Evolutionary conservation across 2,797 vertebrate genomes (phyloP).

Genomic region (Leucoraja ocellata): DNA sequence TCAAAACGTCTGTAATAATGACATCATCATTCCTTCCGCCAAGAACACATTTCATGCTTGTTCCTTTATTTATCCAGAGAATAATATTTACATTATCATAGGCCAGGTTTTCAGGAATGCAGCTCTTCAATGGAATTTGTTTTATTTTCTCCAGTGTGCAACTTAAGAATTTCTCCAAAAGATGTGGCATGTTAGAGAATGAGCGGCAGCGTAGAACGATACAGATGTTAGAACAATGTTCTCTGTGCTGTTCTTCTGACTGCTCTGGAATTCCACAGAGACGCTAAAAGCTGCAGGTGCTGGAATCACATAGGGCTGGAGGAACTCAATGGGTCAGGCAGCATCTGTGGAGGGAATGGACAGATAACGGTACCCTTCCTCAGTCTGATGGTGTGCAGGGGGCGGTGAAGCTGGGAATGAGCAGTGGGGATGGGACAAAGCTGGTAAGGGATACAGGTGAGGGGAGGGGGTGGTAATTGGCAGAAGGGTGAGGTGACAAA

Average conservation of each 20-base stretch:
- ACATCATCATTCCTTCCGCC: constrained; percentile 21
- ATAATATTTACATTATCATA: constrained; percentile 28
- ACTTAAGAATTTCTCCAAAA: background rate
- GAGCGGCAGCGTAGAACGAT: background rate
- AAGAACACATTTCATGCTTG: constrained; percentile 19
- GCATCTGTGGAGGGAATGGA: no score
- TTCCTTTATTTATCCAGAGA: constrained; percentile 21
- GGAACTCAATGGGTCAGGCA: no score
- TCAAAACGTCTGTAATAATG: constrained; percentile 21
- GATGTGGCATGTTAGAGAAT: background rate
- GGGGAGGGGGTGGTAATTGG: no score
- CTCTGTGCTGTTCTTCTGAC: background rate
- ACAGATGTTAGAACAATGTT: no score
- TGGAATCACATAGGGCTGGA: no score
- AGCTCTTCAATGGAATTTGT: constrained; percentile 5
- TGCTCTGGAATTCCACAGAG: background rate
- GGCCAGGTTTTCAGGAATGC: background rate
- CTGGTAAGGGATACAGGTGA: no score
- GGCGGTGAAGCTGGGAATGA: no score
- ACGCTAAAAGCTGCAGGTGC: no score
- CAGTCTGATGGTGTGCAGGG: no score
- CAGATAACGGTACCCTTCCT: no score
- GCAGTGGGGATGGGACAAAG: no score
- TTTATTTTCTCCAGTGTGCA: background rate
- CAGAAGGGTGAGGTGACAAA: no score